These are phyloP conservation scores for Mamestra configurata DNA, from an alignment of 1,140 invertebrate species.

Conservation along the genomic window DNA sequence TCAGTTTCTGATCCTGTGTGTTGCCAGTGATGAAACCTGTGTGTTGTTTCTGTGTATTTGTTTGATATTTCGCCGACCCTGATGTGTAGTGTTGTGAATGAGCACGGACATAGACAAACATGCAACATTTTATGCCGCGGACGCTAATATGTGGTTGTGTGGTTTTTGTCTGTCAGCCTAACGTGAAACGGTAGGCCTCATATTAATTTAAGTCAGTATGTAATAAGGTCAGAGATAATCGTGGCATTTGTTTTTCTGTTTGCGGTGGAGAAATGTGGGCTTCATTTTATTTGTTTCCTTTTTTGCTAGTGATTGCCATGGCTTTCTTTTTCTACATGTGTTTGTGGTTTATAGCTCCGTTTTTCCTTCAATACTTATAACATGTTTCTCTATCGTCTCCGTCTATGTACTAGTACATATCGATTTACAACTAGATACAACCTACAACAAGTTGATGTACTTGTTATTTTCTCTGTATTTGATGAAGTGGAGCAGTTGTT, in stretches of 20 bases:
- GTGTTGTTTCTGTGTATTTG: not conserved
- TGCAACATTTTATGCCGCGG: conserved; percentile 38
- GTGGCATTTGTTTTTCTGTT: conserved; percentile 30
- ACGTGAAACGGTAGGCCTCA: conserved; percentile 31
- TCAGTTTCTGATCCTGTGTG: not conserved
- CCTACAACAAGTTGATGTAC: not conserved
- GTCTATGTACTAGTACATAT: too few species aligned
- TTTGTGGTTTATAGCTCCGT: not conserved
- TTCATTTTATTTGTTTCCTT: not conserved
- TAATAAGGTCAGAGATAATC: conserved; percentile 38
- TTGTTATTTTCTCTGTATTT: not conserved
- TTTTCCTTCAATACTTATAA: too few species aligned
- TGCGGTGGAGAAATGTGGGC: conserved; percentile 4
- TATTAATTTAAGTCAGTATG: conserved; percentile 36
- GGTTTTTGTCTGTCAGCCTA: conserved; percentile 29
- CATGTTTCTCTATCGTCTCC: not conserved
- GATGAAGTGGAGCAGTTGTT: conserved; percentile 13
- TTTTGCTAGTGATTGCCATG: not conserved
- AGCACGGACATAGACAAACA: conserved; percentile 35
- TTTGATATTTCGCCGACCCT: conserved; percentile 22
- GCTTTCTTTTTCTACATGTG: not conserved
- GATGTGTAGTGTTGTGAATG: conserved; percentile 24
- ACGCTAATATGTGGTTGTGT: conserved; percentile 32
- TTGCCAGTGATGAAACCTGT: not conserved
- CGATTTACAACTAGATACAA: not conserved